Conservation (phyloP, 1,140 invertebrate species). For the Eriocheir sinensis region DNA sequence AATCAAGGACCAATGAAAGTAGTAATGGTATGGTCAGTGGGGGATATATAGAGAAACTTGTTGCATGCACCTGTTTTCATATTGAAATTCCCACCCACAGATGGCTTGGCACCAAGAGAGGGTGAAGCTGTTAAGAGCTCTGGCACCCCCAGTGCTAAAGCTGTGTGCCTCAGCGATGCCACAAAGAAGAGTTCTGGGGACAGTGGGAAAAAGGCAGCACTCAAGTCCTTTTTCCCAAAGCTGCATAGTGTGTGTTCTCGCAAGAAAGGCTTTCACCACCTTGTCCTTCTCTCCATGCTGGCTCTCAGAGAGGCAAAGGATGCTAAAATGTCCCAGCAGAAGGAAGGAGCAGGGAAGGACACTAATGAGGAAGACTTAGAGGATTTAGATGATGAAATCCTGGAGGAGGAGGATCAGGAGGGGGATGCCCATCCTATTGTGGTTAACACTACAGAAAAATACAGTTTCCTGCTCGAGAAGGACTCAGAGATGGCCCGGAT, state of each 20-base stretch:
- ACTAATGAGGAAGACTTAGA: slow-evolving; percentile 52
- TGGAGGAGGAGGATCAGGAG: not conserved
- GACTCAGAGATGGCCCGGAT: slow-evolving; percentile 56
- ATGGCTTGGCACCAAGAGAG: too few species aligned
- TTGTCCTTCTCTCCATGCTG: slow-evolving; percentile 57
- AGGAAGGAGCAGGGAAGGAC: not conserved
- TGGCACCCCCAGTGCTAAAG: not conserved
- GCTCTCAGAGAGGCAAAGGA: not conserved
- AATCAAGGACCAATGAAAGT: too few species aligned
- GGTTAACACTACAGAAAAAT: slow-evolving; percentile 45
- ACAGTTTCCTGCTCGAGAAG: slow-evolving; percentile 54
- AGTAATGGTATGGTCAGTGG: too few species aligned
- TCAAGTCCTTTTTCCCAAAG: slow-evolving; percentile 75
- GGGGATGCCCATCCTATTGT: not conserved
- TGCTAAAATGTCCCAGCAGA: not conserved
- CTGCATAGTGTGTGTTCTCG: slow-evolving; percentile 65
- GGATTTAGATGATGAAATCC: slow-evolving; percentile 43
- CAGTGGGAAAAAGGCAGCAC: slow-evolving; percentile 36
- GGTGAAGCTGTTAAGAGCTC: too few species aligned
- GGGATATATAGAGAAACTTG: too few species aligned
- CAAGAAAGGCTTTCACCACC: slow-evolving; percentile 73
- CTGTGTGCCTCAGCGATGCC: not conserved
- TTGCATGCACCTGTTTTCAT: too few species aligned
- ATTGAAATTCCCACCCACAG: too few species aligned
- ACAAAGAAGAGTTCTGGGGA: slow-evolving; percentile 1